A percentile compares a stretch with the other conserved stretches of the same genome.
Evolutionary conservation across 2,888 invertebrate genomes (phyloP).

Genomic region (Hoplodrina blanda): DNA sequence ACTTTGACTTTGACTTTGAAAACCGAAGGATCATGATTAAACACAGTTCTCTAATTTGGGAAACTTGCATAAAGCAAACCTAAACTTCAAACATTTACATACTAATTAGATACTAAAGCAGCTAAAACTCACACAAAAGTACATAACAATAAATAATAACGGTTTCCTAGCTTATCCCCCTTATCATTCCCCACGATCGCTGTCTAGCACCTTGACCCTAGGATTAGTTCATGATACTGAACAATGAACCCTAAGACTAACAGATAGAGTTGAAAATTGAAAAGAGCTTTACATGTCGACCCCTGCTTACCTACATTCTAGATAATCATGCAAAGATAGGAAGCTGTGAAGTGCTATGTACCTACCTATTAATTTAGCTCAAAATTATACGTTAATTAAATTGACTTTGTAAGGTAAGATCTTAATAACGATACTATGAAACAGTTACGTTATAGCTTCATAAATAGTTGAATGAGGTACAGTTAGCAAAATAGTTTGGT

Average conservation of each 20-base stretch:
- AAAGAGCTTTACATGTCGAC: not conserved
- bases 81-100: no score
- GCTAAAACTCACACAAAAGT: conserved; percentile 7
- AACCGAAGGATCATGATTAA: no score
- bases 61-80: no score
- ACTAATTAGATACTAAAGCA: no score
- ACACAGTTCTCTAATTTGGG: no score
- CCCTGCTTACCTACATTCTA: conserved; percentile 10
- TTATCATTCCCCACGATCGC: conserved; percentile 39
- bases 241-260: not conserved
- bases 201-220: conserved; percentile 9
- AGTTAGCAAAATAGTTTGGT: not conserved
- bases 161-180: conserved; percentile 19
- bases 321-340: conserved; percentile 36
- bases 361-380: conserved; percentile 3
- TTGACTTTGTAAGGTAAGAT: conserved; percentile 41
- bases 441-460: conserved; percentile 40
- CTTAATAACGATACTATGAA: conserved; percentile 37
- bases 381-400: conserved; percentile 52
- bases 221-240: not conserved
- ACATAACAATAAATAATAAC: conserved; percentile 34
- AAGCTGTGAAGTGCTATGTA: conserved; percentile 4
- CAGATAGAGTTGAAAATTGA: not conserved
- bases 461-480: conserved; percentile 27
- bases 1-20: no score